Evolutionary conservation across 2,797 vertebrate genomes (phyloP).

Genomic region (Tamandua tetradactyla): DNA sequence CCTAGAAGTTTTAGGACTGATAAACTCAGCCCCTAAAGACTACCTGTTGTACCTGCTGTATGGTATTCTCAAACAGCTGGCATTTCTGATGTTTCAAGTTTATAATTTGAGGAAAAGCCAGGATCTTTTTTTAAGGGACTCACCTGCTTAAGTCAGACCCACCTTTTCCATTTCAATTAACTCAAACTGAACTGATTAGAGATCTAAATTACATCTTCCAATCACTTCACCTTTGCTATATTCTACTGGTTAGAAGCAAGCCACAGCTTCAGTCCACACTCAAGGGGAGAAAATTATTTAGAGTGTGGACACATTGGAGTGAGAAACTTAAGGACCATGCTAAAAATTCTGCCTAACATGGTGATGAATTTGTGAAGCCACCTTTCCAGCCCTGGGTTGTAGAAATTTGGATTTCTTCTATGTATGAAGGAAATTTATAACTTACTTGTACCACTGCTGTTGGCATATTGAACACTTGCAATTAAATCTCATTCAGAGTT

Average conservation of each 20-base stretch:
- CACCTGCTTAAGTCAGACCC: neutral
- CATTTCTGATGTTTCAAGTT: neutral
- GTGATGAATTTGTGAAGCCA: neutral
- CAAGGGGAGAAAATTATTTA: neutral
- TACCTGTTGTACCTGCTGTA: fast-evolving
- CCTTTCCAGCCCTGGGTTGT: neutral
- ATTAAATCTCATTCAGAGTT: neutral
- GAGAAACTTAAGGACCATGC: neutral
- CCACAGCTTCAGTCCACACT: too few species aligned
- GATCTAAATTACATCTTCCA: neutral
- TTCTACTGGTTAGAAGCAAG: too few species aligned
- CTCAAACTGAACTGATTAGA: neutral
- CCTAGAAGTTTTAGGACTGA: neutral
- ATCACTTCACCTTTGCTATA: neutral
- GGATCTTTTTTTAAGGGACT: neutral
- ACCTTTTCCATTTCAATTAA: neutral
- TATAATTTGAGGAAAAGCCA: neutral
- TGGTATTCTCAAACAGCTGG: neutral
- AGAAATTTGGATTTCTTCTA: neutral
- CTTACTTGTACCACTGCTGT: neutral
- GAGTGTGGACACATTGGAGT: neutral
- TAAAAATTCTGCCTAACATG: too few species aligned
- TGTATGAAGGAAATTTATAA: neutral
- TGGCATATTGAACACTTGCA: neutral
- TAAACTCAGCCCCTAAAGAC: fast-evolving